Percentiles rank a stretch among this genome's conserved stretches.
These are phyloP conservation scores for Poecilia gillii DNA, from an alignment of 2,797 vertebrate genomes.

Conservation along the genomic window DNA sequence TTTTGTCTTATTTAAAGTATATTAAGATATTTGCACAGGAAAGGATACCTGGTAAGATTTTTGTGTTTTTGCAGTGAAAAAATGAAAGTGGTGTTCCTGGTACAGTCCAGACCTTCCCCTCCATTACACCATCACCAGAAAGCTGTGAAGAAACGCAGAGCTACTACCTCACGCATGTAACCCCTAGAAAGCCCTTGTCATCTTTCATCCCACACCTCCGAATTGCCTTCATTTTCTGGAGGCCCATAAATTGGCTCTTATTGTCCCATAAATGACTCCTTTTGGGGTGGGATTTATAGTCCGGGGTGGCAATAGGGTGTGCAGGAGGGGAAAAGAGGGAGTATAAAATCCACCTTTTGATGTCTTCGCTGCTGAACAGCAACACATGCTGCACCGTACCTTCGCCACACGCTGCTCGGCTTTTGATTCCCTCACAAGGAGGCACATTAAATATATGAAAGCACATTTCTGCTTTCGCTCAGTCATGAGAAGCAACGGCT, in stretches of 20 bases:
- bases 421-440: slow-evolving; percentile 60
- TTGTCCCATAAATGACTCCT: slow-evolving; percentile 79
- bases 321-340: slow-evolving; percentile 1
- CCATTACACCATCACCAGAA: slow-evolving; percentile 36
- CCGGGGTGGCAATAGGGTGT: slow-evolving; percentile 60
- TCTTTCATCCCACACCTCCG: slow-evolving; percentile 76
- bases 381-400: slow-evolving; percentile 59
- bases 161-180: slow-evolving; percentile 37
- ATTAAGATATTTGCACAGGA: too few species aligned
- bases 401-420: slow-evolving; percentile 66
- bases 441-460: slow-evolving; percentile 75
- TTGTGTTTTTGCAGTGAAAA: neutral
- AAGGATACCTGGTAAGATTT: too few species aligned
- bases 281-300: slow-evolving; percentile 77
- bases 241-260: slow-evolving; percentile 75
- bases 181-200: slow-evolving; percentile 66
- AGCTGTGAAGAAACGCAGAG: slow-evolving; percentile 62
- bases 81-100: slow-evolving; percentile 2
- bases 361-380: slow-evolving; percentile 66
- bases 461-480: slow-evolving; percentile 73
- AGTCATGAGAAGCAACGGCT: slow-evolving; percentile 70
- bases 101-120: slow-evolving; percentile 6
- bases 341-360: slow-evolving; percentile 75
- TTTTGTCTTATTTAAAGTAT: too few species aligned
- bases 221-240: slow-evolving; percentile 77